Evolutionary conservation across 1,140 invertebrate species (phyloP).

Genomic region (Galleria mellonella): DNA sequence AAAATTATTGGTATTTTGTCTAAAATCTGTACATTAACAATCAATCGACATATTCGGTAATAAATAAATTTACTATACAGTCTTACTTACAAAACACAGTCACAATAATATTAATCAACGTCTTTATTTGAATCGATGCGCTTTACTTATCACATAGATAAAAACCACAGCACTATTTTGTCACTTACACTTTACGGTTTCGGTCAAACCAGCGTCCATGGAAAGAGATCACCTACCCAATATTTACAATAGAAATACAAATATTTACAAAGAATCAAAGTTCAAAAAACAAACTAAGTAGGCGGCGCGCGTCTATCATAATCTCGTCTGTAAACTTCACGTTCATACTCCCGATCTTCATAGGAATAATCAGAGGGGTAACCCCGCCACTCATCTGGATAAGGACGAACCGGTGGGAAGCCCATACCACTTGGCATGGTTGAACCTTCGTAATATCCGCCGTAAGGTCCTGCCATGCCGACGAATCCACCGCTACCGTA

Average conservation of each 20-base stretch:
- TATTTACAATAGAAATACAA: constrained; percentile 55
- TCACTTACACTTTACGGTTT: constrained; percentile 64
- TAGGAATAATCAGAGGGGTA: constrained; percentile 54
- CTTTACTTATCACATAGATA: constrained; percentile 67
- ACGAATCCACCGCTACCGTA: constrained; percentile 35
- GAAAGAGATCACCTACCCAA: constrained; percentile 44
- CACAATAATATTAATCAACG: constrained; percentile 34
- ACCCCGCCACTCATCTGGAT: constrained; percentile 60
- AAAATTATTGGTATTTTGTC: constrained; percentile 57
- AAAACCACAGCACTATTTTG: constrained; percentile 68
- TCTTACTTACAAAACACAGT: constrained; percentile 62
- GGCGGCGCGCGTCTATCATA: constrained; percentile 63
- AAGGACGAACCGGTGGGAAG: constrained; percentile 50
- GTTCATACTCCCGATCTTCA: constrained; percentile 60
- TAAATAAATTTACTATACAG: constrained; percentile 73
- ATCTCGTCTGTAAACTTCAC: constrained; percentile 60
- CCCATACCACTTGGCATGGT: constrained; percentile 51
- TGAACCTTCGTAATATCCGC: constrained; percentile 45
- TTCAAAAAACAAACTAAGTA: constrained; percentile 22
- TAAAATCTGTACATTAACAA: constrained; percentile 67
- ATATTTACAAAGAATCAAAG: constrained; percentile 36
- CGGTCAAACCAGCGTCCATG: constrained; percentile 44
- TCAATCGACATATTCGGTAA: constrained; percentile 59
- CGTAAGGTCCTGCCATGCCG: constrained; percentile 44
- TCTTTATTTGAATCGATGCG: constrained; percentile 39